Evolutionary conservation across 2,888 invertebrate species (phyloP), one percentile per base, ranked within the genome.

Genomic region (Prostheceraeus crozeri): DNA sequence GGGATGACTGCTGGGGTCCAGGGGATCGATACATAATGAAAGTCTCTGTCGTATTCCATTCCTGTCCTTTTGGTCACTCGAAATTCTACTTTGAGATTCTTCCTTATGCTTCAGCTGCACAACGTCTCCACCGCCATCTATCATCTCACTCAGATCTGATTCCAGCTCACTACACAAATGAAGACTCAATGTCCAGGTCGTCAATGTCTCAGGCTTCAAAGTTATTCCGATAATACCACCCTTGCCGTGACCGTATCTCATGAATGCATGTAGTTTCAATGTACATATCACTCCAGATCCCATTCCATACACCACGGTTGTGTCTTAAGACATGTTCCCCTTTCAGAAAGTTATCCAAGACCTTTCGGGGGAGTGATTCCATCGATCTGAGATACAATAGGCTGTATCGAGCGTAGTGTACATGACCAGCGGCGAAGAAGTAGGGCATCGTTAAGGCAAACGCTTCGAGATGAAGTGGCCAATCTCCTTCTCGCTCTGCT

Each of bases 191-290:
- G 56, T 23, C 59, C 59, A 59, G 10, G 31, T 28, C 55, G 27
- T 57, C 21, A 59, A 21, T 16, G 59, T 53, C 14, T 61, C 51
- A 11, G 53, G 59, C 23, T 66, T 65, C 1, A 66, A 55, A 2
- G 64, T 68, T 11, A 66, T 62, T 14, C 68, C 66, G 21, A 69
- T 59, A 10, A 67, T 61, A 1, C 65, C 67, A 6, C 56, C 25
- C n/a, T 55, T 14, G 19, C 55, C 48, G 48, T 48, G 48, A 48
- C 48, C 23, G 27, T 48, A 48, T 23, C 48, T 23, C 55, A 48
- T 64, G 31, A 66, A 68, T 67, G 59, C 64, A 67, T 2, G 66
- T 68, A 1, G 65, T 63, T 45, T 68, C 67, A 14, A 67, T 68
- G 45, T 62, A 65, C 65, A 67, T 65, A 52, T 67, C 67, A 36